Base-by-base conservation (phyloP, 1,140 invertebrate species). In the Ectropis grisescens region DNA sequence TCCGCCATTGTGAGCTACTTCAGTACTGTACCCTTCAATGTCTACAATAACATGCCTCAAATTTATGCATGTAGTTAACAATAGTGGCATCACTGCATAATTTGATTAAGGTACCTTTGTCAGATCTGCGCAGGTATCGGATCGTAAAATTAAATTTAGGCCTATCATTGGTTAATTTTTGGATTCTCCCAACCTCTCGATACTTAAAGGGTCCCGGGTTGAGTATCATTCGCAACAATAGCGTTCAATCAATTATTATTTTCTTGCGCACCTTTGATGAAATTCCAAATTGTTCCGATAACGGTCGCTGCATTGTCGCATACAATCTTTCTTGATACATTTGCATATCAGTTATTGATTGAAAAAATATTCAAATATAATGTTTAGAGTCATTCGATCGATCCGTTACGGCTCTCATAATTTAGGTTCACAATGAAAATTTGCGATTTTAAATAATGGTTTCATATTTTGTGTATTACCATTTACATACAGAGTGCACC, bases 321-420 rank as follows among this genome's bases (percentile, higher is more conserved):
- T n/a, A n/a, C 53, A 42, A 51, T 64, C 56, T 76, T 67, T 68
- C 61, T 48, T 53, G 29, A 28, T 11, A 41, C 28, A 75, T 79
- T 79, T 81, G 72, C 76, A 78, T 81, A 75, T 76, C 64, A 58
- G 62, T 78, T 76, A 81, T 81, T 81, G 76, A 81, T 81, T 74
- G 70, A 66, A 70, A 72, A 69, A 74, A 75, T 76, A 81, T 78
- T 78, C 54, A 76, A 78, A 78, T 75, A 11, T 13, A 47, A 48
- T 58, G 54, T 65, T 74, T 68, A 56, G 39, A 62, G 40, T 57
- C 52, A 47, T 45, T 70, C 58, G 44, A 64, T 74, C 50, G 55
- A 62, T 76, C 58, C 71, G 70, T 74, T 71, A 75, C 59, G 68
- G 60, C 53, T 64, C 58, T 72, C 52, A 47, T 62, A 60, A 67